These are phyloP conservation scores for Parotocinclus haroldoi DNA, from an alignment of 2,797 vertebrate species.

Conservation along the genomic window DNA sequence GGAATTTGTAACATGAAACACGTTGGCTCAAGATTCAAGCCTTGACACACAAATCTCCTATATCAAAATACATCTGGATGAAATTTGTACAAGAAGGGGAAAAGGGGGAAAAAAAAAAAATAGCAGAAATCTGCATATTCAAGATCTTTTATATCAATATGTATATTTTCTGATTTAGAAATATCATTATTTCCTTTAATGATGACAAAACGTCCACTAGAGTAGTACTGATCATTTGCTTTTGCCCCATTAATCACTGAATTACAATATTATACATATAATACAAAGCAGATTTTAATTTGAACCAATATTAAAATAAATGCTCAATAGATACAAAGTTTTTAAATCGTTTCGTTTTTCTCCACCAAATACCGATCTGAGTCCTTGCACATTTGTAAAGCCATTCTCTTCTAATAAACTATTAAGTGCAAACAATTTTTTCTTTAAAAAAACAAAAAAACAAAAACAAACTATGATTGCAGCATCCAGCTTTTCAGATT, in stretches of 20 bases:
- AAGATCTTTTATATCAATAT: conserved; percentile 87
- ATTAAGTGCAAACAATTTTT: conserved; percentile 89
- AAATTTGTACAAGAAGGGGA: conserved; percentile 63
- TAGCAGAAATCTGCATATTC: conserved; percentile 79
- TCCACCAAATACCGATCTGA: conserved; percentile 78
- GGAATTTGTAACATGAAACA: conserved; percentile 42
- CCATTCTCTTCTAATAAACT: conserved; percentile 84
- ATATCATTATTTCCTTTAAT: conserved; percentile 83
- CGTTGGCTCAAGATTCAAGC: conserved; percentile 34
- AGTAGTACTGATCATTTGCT: conserved; percentile 77
- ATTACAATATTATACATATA: conserved; percentile 89
- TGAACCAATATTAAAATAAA: conserved; percentile 96
- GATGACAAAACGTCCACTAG: conserved; percentile 83
- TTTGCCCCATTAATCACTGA: conserved; percentile 78
- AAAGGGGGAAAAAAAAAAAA: conserved; percentile 49
- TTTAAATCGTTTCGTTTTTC: conserved; percentile 64
- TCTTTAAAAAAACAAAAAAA: conserved; percentile 62
- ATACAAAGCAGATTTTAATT: conserved; percentile 85
- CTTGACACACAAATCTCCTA: conserved; percentile 55
- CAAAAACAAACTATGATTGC: conserved; percentile 64
- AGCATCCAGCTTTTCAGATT: conserved; percentile 87
- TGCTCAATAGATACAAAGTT: conserved; percentile 88
- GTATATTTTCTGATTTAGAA: conserved; percentile 90
- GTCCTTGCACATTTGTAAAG: conserved; percentile 76
- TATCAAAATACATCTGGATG: conserved; percentile 66